phyloP scores from a whole-genome alignment of 2,888 invertebrate species.

The Clanis bilineata region DNA sequence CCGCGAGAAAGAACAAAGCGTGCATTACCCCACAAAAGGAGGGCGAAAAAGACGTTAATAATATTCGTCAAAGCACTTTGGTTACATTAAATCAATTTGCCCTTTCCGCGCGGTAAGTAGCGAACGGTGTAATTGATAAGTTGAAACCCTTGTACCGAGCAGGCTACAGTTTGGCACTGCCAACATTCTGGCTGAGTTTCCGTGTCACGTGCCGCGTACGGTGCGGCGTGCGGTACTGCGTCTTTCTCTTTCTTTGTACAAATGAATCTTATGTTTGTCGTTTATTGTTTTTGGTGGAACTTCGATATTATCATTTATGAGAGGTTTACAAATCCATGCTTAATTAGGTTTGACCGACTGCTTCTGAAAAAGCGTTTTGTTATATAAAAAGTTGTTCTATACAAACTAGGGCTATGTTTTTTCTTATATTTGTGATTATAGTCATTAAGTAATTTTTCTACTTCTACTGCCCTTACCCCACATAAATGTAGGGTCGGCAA shows the following conservation, averaged over 20 bases:
- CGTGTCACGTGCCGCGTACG: too few species aligned
- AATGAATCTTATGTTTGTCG: constrained; percentile 37
- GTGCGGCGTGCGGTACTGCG: constrained; percentile 38
- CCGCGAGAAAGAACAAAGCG: constrained; percentile 77
- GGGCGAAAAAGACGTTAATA: constrained; percentile 82
- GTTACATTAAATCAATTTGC: constrained; percentile 83
- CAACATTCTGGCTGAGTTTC: constrained; percentile 50
- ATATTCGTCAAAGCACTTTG: constrained; percentile 83
- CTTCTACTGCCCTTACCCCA: too few species aligned
- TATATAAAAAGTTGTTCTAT: too few species aligned
- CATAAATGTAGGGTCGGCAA: too few species aligned
- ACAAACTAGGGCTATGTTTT: too few species aligned
- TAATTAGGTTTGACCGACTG: too few species aligned
- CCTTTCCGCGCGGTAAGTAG: constrained; percentile 82
- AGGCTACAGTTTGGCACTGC: constrained; percentile 74
- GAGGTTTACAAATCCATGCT: too few species aligned
- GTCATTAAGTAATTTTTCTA: too few species aligned
- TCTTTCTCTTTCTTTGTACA: constrained; percentile 44
- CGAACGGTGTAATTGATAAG: constrained; percentile 83
- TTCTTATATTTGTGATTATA: too few species aligned
- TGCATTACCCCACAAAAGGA: constrained; percentile 69
- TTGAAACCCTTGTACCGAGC: constrained; percentile 81
- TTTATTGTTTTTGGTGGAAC: neutral
- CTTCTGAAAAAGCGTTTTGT: too few species aligned
- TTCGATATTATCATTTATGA: too few species aligned